phyloP scores from a whole-genome alignment of 2,888 invertebrate species.

The Nycteola revayana region DNA sequence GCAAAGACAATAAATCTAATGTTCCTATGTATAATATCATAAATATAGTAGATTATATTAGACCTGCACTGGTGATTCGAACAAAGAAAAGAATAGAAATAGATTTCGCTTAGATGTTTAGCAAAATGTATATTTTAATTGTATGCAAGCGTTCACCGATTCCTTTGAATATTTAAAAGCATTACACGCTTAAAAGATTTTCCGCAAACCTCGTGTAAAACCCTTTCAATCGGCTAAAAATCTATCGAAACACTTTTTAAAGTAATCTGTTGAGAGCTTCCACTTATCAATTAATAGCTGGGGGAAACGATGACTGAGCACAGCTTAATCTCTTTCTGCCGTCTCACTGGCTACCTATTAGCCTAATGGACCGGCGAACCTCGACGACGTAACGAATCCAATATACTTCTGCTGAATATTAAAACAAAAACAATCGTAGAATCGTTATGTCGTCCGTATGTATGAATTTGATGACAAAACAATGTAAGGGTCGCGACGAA shows the following conservation, averaged over 20 bases:
- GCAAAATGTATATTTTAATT: too few relatives aligned
- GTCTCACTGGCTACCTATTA: constrained; percentile 70
- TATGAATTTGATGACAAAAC: too few relatives aligned
- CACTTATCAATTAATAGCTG: constrained; percentile 65
- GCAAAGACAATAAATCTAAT: too few relatives aligned
- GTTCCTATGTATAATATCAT: too few relatives aligned
- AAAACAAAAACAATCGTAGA: constrained; percentile 45
- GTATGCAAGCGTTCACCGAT: too few relatives aligned
- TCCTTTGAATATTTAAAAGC: constrained; percentile 5
- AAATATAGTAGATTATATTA: too few relatives aligned
- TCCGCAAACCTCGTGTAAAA: too few relatives aligned
- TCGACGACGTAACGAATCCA: constrained; percentile 48
- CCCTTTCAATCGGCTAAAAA: constrained; percentile 22
- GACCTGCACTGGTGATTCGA: too few relatives aligned
- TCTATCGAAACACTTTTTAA: constrained; percentile 26
- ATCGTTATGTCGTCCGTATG: constrained; percentile 17
- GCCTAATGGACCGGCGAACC: constrained; percentile 64
- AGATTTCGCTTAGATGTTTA: too few relatives aligned
- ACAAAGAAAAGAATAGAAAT: too few relatives aligned
- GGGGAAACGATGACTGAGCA: constrained; percentile 65
- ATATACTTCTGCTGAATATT: constrained; percentile 46
- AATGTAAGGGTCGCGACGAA: too few relatives aligned
- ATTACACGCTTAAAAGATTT: constrained; percentile 1
- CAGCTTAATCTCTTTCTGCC: constrained; percentile 69
- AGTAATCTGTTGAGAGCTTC: constrained; percentile 45